Conservation (phyloP, 1,140 invertebrate genomes). For the Apis mellifera region Amel_HAv3.1 CM009932.2:7717001-7717500, state of each 20-base stretch:
- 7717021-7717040: too few relatives aligned
- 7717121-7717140: not conserved
- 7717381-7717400: not conserved
- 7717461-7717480: conserved; percentile 36
- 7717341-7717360: too few relatives aligned
- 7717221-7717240: not conserved
- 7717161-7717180: not conserved
- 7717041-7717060: not conserved
- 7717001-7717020: conserved; percentile 59
- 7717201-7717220: not conserved
- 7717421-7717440: conserved; percentile 46
- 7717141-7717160: not conserved
- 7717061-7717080: conserved; percentile 15
- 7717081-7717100: conserved; percentile 43
- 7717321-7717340: too few relatives aligned
- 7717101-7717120: conserved; percentile 20
- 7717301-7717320: too few relatives aligned
- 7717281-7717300: too few relatives aligned
- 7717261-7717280: not conserved
- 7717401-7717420: conserved; percentile 47
- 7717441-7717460: conserved; percentile 37
- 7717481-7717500: conserved; percentile 43
- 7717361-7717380: not conserved
- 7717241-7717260: not conserved
- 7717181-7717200: not conserved